phyloP scores from a whole-genome alignment of 2,888 invertebrate species.

The Chymomyza caudatula region DNA sequence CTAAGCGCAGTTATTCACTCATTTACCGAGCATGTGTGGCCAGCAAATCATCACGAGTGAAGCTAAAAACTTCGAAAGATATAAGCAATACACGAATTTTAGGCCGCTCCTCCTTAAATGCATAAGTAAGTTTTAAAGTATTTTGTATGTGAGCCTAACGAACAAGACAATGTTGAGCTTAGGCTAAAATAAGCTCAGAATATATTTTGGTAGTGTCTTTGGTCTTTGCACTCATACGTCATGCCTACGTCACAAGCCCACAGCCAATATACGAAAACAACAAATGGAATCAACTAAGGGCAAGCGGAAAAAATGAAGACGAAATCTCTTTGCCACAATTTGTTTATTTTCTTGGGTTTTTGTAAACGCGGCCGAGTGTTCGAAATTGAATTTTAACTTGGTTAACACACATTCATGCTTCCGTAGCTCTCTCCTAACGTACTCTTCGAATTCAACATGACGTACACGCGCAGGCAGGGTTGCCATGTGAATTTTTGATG shows the following conservation, averaged over 20 bases:
- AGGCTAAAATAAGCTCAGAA: too few species aligned
- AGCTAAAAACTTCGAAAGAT: too few species aligned
- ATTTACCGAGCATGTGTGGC: too few species aligned
- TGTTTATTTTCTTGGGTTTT: constrained; percentile 63
- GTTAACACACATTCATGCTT: constrained; percentile 46
- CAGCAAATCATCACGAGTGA: too few species aligned
- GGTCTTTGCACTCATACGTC: background rate
- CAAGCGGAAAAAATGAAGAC: background rate
- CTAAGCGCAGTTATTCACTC: too few species aligned
- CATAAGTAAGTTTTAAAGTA: too few species aligned
- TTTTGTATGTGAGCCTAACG: too few species aligned
- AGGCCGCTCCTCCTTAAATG: too few species aligned
- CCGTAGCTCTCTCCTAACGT: background rate
- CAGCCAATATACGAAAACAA: too few species aligned
- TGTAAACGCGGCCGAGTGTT: constrained; percentile 60
- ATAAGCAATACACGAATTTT: too few species aligned
- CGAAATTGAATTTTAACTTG: constrained; percentile 62
- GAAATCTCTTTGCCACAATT: constrained; percentile 47
- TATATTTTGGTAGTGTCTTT: background rate
- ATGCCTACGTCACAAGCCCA: background rate
- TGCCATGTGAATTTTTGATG: background rate
- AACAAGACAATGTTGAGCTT: too few species aligned
- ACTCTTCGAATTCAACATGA: background rate
- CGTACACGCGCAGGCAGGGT: background rate
- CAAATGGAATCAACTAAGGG: background rate